Base-by-base conservation (phyloP, 2,888 invertebrate species). In the Catocala sponsa region DNA sequence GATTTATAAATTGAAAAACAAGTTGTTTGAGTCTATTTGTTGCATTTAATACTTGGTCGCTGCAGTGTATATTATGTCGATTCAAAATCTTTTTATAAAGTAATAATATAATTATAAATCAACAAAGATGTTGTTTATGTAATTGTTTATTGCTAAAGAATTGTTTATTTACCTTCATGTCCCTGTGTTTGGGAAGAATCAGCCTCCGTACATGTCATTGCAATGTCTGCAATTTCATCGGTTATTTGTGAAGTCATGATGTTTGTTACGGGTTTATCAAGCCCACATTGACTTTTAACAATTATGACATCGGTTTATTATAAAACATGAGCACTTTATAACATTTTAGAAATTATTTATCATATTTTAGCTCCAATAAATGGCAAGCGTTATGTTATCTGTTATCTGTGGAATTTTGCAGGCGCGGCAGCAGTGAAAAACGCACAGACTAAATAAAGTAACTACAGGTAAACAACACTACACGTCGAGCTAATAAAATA, bases 141-240 rank as follows among this genome's bases (percentile, higher is more conserved):
- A 56, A 59, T 66, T 63, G 61, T 72, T 77, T 65, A 49, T 70
- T 64, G 63, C 66, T 65, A 79, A 41, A 52, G 42, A 62, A 70
- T 74, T 86, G 81, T 89, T 88, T 90, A 85, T 87, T 91, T 89
- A 92, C 93, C 91, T 86, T 93, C 93, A 56, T 88, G 88, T 48
- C 83, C 83, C 72, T 92, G 90, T 76, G 89, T 80, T 87, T 91
- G 93, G 4, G 91, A 90, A 38, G 93, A 89, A 72, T 94, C 93
- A 43, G 90, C 87, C 65, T 93, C 93, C 4, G 85, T 86, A 59
- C 84, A 84, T 74, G 88, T 83, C 89, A 92, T 90, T 60, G 88
- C 79, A 67, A 91, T 84, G 67, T 90, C 89, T 69, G 79, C 82
- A 50, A 89, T 87, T 76, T 92, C 91, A 62, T 91, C 91, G 38